Evolutionary conservation across 2,113 vertebrate species (phyloP).

Genomic region (Lontra canadensis): DNA sequence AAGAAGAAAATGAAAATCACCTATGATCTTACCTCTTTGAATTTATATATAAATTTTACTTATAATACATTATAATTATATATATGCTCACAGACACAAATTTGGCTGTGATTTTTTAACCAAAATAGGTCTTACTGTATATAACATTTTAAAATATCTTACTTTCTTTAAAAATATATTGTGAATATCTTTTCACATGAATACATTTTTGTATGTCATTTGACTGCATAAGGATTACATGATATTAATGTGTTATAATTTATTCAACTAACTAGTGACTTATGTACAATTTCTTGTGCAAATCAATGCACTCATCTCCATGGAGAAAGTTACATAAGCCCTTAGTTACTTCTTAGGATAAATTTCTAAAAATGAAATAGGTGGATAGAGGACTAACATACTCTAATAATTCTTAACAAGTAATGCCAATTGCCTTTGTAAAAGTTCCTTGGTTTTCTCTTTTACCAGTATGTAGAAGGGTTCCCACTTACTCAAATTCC

Average conservation of each 20-base stretch:
- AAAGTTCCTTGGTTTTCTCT: constrained; percentile 13
- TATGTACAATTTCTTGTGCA: not conserved
- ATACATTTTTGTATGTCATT: not conserved
- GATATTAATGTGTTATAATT: not conserved
- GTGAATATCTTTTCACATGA: not conserved
- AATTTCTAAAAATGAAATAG: constrained; percentile 3
- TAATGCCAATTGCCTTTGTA: not conserved
- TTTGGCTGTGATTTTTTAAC: constrained; percentile 22
- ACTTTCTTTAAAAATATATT: not conserved
- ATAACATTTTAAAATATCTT: not conserved
- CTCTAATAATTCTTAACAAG: not conserved
- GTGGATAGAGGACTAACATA: not conserved
- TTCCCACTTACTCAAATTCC: not conserved
- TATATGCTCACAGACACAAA: not conserved
- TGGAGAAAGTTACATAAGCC: not conserved
- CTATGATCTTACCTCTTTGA: not conserved
- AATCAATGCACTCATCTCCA: not conserved
- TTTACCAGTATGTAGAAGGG: not conserved
- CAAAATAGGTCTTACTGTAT: constrained; percentile 17
- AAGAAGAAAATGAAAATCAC: constrained; percentile 24
- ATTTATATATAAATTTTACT: not conserved
- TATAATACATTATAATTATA: not conserved
- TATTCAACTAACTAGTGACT: not conserved
- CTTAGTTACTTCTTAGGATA: not conserved
- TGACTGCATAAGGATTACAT: not conserved